Evolutionary conservation across 1,140 invertebrate genomes (phyloP), one percentile per base, ranked within the genome.

Genomic region (Pectinophora gossypiella): DNA sequence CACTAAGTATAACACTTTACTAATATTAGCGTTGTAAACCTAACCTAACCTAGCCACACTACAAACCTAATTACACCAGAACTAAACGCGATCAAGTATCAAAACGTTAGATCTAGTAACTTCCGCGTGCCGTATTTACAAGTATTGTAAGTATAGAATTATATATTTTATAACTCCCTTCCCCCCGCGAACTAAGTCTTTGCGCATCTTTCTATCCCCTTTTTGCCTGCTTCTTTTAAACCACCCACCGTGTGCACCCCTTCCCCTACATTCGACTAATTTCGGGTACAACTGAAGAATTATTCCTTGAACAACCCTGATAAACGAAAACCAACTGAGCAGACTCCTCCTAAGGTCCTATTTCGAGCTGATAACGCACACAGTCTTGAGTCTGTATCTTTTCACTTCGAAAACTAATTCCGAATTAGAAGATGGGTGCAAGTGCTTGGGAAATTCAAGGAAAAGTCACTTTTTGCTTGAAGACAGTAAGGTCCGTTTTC

Each of bases 101-200:
- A 83, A 78, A 51, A 42, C 42, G 0, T 5, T 19, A 18, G 22
- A 7, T 42, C 66, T 57, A 19, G 32, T 63, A 75, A 80, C 81
- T 86, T 86, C 83, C 83, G 83, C 79, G 71, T 86, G 64, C 71
- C 77, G 83, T 86, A 86, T 87, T 87, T 87, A 87, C 81, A 87
- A 87, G 83, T 87, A 87, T 87, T 85, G 83, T 86, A 86, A 86
- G 83, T 86, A 86, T 86, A 86, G 83, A 86, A 86, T 86, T 86
- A 86, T 86, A 86, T 86, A 86, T 86, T 86, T 86, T 86, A 86
- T 86, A 86, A 85, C 81, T 67, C 59, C 72, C 69, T 64, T 53
- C 65, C 36, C 61, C 72, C 63, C 74, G 77, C 75, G 72, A 85
- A 86, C 83, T 86, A 86, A 86, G 83, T 86, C 83, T 86, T 86